Evolutionary conservation across 2,797 vertebrate species (phyloP).

Genomic region (Micromesistius poutassou): DNA sequence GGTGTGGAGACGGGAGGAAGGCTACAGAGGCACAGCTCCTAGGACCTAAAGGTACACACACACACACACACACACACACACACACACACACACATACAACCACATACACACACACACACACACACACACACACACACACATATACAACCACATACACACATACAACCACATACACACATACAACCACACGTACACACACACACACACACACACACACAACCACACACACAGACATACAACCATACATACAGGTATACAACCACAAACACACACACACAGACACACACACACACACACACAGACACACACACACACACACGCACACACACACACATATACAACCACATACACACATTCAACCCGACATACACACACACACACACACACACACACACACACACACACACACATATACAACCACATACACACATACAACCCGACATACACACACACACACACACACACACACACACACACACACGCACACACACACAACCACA

Average conservation of each 20-base stretch:
- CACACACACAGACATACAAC: neutral
- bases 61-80: neutral
- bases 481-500: neutral
- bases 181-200: neutral
- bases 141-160: neutral
- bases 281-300: neutral
- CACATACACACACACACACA: neutral
- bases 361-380: too few relatives aligned
- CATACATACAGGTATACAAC: neutral
- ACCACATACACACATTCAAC: neutral
- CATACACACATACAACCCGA: neutral
- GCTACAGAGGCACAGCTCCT: constrained; percentile 91
- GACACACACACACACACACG: neutral
- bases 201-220: neutral
- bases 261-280: neutral
- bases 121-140: neutral
- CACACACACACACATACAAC: neutral
- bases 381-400: neutral
- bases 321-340: neutral
- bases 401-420: neutral
- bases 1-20: constrained; percentile 95
- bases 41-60: constrained; percentile 88
- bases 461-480: neutral
- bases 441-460: neutral
- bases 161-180: neutral